Percentiles rank a stretch among this genome's conserved stretches.
Conservation (phyloP, 1,140 invertebrate genomes). For the Portunus trituberculatus region DNA sequence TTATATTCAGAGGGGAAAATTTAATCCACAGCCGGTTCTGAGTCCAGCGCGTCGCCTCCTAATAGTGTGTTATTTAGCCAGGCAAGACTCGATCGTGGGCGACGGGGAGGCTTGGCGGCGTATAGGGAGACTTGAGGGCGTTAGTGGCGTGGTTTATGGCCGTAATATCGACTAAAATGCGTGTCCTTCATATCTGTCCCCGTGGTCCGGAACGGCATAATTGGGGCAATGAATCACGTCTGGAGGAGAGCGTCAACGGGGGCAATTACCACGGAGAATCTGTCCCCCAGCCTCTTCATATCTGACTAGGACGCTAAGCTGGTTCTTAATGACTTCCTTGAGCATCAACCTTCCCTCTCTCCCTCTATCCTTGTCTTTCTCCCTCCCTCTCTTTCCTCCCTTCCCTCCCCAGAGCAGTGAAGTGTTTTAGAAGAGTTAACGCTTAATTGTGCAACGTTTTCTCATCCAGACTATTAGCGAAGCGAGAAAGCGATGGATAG, state of each 20-base stretch:
- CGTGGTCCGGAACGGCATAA: constrained; percentile 6
- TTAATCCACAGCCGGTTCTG: too few species aligned
- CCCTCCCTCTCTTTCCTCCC: too few species aligned
- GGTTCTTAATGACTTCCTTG: too few species aligned
- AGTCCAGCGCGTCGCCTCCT: too few species aligned
- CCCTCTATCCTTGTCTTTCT: not conserved
- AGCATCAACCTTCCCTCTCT: not conserved
- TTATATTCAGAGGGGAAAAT: not conserved
- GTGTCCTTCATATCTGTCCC: constrained; percentile 10
- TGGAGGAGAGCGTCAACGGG: not conserved
- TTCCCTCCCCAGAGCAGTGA: not conserved
- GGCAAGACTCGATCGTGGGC: not conserved
- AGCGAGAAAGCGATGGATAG: too few species aligned
- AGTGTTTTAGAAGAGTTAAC: not conserved
- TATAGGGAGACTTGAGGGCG: not conserved
- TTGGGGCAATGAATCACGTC: not conserved
- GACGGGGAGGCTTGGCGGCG: not conserved
- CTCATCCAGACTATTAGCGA: not conserved
- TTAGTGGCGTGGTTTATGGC: not conserved
- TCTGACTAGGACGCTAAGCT: not conserved
- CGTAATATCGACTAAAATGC: constrained; percentile 22
- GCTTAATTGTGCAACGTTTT: not conserved
- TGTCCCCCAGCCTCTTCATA: not conserved
- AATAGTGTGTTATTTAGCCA: constrained; percentile 5
- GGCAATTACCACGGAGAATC: not conserved